A percentile compares a stretch with the other conserved stretches of the same genome.
These are phyloP conservation scores for Rousettus leschenaultii DNA, from an alignment of 2,113 vertebrate species.

Conservation along the genomic window DNA sequence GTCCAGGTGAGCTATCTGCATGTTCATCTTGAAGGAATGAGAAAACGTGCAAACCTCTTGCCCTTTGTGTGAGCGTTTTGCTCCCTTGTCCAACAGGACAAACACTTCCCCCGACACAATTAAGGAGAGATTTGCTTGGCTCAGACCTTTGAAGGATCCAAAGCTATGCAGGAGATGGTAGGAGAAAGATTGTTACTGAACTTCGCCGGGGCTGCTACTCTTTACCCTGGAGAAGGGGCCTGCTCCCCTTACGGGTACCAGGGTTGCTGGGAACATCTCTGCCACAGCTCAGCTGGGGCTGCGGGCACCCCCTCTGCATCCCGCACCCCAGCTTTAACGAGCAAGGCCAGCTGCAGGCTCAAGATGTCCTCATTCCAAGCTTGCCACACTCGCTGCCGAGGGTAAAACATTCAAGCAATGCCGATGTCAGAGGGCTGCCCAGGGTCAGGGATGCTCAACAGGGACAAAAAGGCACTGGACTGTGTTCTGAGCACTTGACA, in stretches of 20 bases:
- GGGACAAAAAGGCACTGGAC: background rate
- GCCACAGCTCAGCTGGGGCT: background rate
- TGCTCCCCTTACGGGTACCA: accelerated
- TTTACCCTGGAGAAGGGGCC: background rate
- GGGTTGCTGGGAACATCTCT: background rate
- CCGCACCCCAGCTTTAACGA: too few species aligned
- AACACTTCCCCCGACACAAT: accelerated
- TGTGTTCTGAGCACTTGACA: background rate
- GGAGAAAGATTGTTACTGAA: background rate
- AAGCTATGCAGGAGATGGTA: background rate
- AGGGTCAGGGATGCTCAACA: background rate
- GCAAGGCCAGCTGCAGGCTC: background rate
- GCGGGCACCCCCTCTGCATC: too few species aligned
- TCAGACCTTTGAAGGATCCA: background rate
- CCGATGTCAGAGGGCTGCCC: accelerated
- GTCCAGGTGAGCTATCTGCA: background rate
- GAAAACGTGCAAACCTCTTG: accelerated
- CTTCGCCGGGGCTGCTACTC: background rate
- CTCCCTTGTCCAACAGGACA: background rate
- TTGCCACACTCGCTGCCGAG: background rate
- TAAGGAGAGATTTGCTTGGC: background rate
- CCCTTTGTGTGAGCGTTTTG: background rate
- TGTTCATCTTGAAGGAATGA: background rate
- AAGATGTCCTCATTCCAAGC: background rate
- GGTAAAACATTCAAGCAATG: background rate